phyloP scores from a whole-genome alignment of 30 jellyfish, hydroid and myxozoan species.

The Cassiopea xamachana region DNA sequence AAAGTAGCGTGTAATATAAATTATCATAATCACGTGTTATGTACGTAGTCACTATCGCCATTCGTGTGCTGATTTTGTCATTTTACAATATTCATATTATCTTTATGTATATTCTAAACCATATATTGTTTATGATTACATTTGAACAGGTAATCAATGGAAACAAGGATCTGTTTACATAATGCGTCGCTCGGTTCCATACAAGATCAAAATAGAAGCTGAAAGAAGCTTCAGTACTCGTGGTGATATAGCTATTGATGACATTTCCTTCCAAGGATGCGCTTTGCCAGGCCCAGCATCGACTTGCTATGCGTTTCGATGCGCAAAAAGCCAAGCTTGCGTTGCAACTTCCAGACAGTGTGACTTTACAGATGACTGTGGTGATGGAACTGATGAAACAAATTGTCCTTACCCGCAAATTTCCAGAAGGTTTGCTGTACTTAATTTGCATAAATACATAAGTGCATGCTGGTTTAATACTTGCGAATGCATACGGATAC shows the following conservation, averaged over 20 bases:
- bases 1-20: no score
- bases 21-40: no score
- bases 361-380: conserved; percentile 98
- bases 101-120: no score
- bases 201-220: conserved; percentile 79
- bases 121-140: no score
- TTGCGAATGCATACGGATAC: no score
- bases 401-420: conserved; percentile 78
- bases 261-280: conserved; percentile 81
- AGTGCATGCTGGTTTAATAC: no score
- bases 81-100: no score
- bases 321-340: conserved; percentile 87
- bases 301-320: conserved; percentile 80
- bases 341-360: conserved; percentile 68
- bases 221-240: conserved; percentile 85
- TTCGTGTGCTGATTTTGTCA: no score
- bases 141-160: conserved; percentile 87
- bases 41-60: no score
- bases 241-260: conserved; percentile 98
- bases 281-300: conserved; percentile 89
- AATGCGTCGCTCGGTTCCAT: conserved; percentile 85
- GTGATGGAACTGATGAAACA: conserved; percentile 92
- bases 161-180: conserved; percentile 83
- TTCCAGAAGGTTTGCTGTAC: conserved; percentile 68
- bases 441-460: background rate